phyloP scores from a whole-genome alignment of 2,113 vertebrate species.

The Tyrannus savana region DNA sequence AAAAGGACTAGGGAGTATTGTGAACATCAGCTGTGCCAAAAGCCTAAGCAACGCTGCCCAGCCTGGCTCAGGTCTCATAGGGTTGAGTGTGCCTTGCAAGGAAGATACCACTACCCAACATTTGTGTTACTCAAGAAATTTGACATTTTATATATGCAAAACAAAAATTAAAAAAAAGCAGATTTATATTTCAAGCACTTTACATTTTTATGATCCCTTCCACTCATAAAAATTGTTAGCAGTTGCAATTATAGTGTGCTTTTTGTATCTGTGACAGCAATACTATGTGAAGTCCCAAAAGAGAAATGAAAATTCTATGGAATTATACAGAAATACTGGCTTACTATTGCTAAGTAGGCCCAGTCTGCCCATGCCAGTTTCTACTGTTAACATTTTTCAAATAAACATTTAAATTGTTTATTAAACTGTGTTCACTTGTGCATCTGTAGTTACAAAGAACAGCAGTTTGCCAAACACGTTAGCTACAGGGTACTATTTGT shows the following conservation, averaged over 20 bases:
- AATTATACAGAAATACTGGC: background rate
- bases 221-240: background rate
- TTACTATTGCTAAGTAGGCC: background rate
- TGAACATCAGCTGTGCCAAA: slow-evolving; percentile 1
- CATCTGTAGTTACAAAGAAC: background rate
- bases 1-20: background rate
- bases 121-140: background rate
- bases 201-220: slow-evolving; percentile 16
- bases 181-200: slow-evolving; percentile 56
- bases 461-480: background rate
- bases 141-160: background rate
- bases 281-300: background rate
- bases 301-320: background rate
- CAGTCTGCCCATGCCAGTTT: slow-evolving; percentile 1
- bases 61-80: background rate
- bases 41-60: background rate
- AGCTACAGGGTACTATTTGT: fast-evolving
- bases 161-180: background rate
- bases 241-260: background rate
- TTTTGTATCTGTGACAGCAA: background rate
- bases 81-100: slow-evolving; percentile 8
- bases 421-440: background rate
- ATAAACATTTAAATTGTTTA: slow-evolving; percentile 59
- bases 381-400: slow-evolving; percentile 45
- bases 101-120: background rate